Evolutionary conservation across 2,797 vertebrate species (phyloP), one percentile per base, ranked within the genome.

Genomic region (Loris lydekkerianus): DNA sequence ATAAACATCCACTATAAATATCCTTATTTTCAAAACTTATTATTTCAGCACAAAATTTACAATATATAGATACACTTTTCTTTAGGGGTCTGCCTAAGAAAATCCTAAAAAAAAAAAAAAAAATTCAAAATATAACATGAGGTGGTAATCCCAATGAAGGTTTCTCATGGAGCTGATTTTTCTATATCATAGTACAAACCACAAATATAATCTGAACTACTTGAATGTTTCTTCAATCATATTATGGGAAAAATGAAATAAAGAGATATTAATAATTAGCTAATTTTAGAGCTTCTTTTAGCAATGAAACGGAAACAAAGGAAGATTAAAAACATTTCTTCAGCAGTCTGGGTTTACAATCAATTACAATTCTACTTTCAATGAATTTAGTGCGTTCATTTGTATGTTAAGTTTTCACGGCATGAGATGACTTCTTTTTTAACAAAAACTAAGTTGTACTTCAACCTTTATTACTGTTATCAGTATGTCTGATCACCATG

Each of bases 321-420:
- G 29, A 89, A 78, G 49, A 40, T 40, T 75, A 2, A 18, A 70
- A 77, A 80, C 81, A 87, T 46, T 20, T 17, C 7, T 21, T 91
- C 53, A 91, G 3, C 17, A 63, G 46, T 82, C 53, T 85, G 49
- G 17, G 4, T 91, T 94, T 49, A 49, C 49, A 56, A 89, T 18
- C 87, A 40, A 95, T 94, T 63, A 76, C 58, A 73, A 53, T 4
- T 77, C 86, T 94, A 90, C 80, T 88, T 96, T 60, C 65, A 91
- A 9, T 81, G 60, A 92, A 58, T 90, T 58, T 91, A 10, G 18
- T 63, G 10, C 27, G 25, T 86, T 94, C 53, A 83, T 96, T 97
- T 94, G 61, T 83, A 95, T 93, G 56, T 85, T 34, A 40, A 86
- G 31, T 86, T 95, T 77, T 89, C 88, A 63, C 65, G 94, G 94